Base-by-base conservation (phyloP, 2,797 vertebrate genomes). In the Neosilurus mollespiculum region DNA sequence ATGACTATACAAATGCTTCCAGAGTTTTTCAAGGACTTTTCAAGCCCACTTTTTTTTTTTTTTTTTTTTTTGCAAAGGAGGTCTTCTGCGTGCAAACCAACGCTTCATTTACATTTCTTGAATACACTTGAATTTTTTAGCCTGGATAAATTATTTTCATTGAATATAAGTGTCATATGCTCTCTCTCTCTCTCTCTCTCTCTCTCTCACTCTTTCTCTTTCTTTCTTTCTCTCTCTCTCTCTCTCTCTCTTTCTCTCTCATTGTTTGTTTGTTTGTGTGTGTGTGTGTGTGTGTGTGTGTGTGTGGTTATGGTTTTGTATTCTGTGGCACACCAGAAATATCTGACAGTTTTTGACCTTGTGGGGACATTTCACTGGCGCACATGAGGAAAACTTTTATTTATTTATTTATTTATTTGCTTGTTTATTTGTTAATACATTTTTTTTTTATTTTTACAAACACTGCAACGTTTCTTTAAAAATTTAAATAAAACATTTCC, bases 51-150 rank as follows among this genome's bases (percentile, higher is more conserved):
- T 18, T 10, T 71, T 70, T 71, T 51, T 43, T 37, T 66, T 65
- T 66, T 73, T 58, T 59, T 18, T 30, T 24, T 58, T 30, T 30
- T 30, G 30, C 54, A 59, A 0, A 9, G 7, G 51, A 62, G 34
- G 0, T 64, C 76, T 78, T 34, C 73, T 78, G 76, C 62, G 76
- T 78, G 58, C 76, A 64, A 49, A 78, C 76, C 58, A 51, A 26
- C 24, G n/a, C 37, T 78, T 78, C 76, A 64, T 78, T 78, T 78
- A 78, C 76, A 78, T 78, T 78, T 58, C 58, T 62, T 78, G 14
- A 62, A 64, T 62, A 64, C 76, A 51, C 59, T n/a, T 78, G 58
- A 62, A 24, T 78, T 62, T 62, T 78, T 62, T 34, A 11, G 0
- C 20, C 20, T 43, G 58, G 18, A 15, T 61, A 12, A 77, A 77